Percentiles rank a stretch among this genome's conserved stretches.
Conservation (phyloP, 2,113 vertebrate species). For the Ophiodon elongatus region DNA sequence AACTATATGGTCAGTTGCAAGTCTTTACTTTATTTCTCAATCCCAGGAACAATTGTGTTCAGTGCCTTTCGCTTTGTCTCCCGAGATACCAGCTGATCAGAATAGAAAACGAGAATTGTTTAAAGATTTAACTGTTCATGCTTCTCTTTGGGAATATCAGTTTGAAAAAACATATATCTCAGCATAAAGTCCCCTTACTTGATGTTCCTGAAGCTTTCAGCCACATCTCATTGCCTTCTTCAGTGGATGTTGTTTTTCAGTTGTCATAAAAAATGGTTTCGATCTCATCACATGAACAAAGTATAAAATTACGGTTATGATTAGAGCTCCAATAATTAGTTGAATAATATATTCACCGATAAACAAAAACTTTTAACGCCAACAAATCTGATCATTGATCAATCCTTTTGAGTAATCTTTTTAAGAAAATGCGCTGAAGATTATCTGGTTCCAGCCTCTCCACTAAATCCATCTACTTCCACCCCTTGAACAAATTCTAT, state of each 20-base stretch:
- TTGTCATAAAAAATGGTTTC: not conserved
- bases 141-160: too few relatives aligned
- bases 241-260: not conserved
- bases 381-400: not conserved
- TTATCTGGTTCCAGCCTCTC: not conserved
- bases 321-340: not conserved
- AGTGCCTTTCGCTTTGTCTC: not conserved
- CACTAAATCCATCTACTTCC: not conserved
- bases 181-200: not conserved
- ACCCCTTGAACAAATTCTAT: not conserved
- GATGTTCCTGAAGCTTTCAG: not conserved
- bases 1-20: not conserved
- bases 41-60: not conserved
- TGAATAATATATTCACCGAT: not conserved
- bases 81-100: not conserved
- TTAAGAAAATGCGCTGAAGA: not conserved
- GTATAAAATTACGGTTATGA: not conserved
- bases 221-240: not conserved
- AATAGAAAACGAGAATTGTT: not conserved
- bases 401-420: not conserved
- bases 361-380: not conserved
- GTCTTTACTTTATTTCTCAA: constrained; percentile 15
- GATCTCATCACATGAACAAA: not conserved
- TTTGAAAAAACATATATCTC: not conserved
- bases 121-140: not conserved